Conservation (phyloP, 2,888 invertebrate species). For the Nemapogon koenigi region DNA sequence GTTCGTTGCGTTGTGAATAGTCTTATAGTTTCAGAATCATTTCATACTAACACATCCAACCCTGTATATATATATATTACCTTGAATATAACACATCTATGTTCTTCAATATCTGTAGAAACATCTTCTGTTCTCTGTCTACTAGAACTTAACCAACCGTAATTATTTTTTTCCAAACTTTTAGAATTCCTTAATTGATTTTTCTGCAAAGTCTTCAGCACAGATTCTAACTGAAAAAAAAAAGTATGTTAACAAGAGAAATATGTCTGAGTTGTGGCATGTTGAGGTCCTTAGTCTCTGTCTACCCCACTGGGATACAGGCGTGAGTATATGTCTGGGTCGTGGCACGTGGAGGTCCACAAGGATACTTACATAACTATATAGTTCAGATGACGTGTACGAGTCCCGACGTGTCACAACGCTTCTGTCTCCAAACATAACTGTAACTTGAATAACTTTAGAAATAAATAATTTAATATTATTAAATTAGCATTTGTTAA, state of each 20-base stretch:
- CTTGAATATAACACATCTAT: slow-evolving; percentile 27
- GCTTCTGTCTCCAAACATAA: slow-evolving; percentile 2
- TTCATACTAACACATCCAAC: too few relatives aligned
- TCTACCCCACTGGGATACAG: too few relatives aligned
- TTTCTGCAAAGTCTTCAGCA: slow-evolving; percentile 23
- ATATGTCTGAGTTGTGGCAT: too few relatives aligned
- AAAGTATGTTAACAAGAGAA: too few relatives aligned
- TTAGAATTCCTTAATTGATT: slow-evolving; percentile 16
- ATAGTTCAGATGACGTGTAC: neutral
- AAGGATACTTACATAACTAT: slow-evolving; percentile 7
- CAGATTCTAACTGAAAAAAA: slow-evolving; percentile 24
- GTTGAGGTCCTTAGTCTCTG: too few relatives aligned
- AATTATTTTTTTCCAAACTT: slow-evolving; percentile 19
- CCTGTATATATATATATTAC: slow-evolving; percentile 16
- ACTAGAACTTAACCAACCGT: slow-evolving; percentile 29
- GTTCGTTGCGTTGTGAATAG: too few relatives aligned
- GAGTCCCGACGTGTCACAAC: neutral
- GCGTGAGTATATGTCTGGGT: too few relatives aligned
- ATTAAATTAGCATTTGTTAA: too few relatives aligned
- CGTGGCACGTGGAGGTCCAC: too few relatives aligned
- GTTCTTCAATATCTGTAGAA: slow-evolving; percentile 22
- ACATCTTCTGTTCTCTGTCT: slow-evolving; percentile 12
- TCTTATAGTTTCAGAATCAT: too few relatives aligned
- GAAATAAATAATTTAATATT: too few relatives aligned
- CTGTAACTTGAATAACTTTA: too few relatives aligned